Evolutionary conservation across 2,888 invertebrate species (phyloP).

Genomic region (Acrobasis suavella): DNA sequence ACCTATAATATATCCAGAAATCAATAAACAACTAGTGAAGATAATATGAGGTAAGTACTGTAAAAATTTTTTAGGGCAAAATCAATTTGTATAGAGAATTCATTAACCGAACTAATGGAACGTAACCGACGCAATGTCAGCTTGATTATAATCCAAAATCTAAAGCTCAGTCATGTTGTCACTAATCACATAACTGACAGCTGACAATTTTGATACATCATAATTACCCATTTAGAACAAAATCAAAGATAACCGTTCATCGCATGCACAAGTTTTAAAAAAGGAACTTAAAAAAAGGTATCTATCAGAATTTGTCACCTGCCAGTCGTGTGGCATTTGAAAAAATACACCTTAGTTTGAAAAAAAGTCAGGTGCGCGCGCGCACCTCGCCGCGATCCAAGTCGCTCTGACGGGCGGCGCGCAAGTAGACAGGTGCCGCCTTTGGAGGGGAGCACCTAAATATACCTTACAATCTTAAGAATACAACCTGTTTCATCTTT

Average conservation of each 20-base stretch:
- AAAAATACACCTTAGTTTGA: slow-evolving; percentile 35
- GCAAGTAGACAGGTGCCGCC: slow-evolving; percentile 77
- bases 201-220: slow-evolving; percentile 9
- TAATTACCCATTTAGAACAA: not conserved
- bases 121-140: not conserved
- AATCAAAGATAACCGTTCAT: not conserved
- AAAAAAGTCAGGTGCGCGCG: slow-evolving; percentile 71
- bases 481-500: slow-evolving; percentile 36
- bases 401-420: slow-evolving; percentile 76
- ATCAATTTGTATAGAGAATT: not conserved
- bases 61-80: not conserved
- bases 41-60: no score
- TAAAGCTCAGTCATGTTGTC: slow-evolving; percentile 2
- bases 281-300: slow-evolving; percentile 6
- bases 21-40: no score
- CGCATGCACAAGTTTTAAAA: not conserved
- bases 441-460: slow-evolving; percentile 80
- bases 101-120: slow-evolving; percentile 1
- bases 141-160: slow-evolving; percentile 12
- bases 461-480: slow-evolving; percentile 68
- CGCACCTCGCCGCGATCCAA: slow-evolving; percentile 56
- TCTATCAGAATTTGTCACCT: slow-evolving; percentile 28
- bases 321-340: slow-evolving; percentile 34
- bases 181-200: slow-evolving; percentile 5
- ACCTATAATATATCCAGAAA: no score